Evolutionary conservation across 2,888 invertebrate genomes (phyloP).

Genomic region (Oligia latruncula): DNA sequence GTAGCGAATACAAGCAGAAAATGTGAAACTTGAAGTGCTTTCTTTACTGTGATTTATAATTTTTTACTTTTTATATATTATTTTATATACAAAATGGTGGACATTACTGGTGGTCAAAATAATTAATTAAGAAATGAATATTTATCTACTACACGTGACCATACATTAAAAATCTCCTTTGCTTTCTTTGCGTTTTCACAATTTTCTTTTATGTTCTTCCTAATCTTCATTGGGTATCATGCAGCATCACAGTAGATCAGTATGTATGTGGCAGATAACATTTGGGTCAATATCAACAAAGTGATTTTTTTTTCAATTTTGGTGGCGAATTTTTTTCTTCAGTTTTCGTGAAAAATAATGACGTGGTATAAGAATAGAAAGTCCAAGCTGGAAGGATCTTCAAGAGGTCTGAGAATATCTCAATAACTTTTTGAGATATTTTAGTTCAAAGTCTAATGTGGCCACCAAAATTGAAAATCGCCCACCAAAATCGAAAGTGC

Average conservation of each 20-base stretch:
- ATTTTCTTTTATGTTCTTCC: neutral
- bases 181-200: neutral
- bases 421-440: too few species aligned
- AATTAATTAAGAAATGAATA: neutral
- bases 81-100: neutral
- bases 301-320: too few species aligned
- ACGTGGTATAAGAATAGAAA: too few species aligned
- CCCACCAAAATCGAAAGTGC: too few species aligned
- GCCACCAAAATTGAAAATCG: too few species aligned
- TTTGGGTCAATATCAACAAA: too few species aligned
- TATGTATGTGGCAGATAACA: neutral
- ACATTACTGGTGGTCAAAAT: neutral
- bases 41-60: neutral
- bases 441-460: too few species aligned
- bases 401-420: too few species aligned
- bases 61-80: neutral
- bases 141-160: neutral
- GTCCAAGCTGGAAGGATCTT: too few species aligned
- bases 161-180: neutral
- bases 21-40: neutral
- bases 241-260: neutral
- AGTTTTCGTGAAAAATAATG: too few species aligned
- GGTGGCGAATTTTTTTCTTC: too few species aligned
- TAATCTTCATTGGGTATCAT: neutral
- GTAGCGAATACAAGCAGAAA: constrained; percentile 7